Conservation (phyloP, 2,113 vertebrate genomes). For the Xiphophorus hellerii region DNA sequence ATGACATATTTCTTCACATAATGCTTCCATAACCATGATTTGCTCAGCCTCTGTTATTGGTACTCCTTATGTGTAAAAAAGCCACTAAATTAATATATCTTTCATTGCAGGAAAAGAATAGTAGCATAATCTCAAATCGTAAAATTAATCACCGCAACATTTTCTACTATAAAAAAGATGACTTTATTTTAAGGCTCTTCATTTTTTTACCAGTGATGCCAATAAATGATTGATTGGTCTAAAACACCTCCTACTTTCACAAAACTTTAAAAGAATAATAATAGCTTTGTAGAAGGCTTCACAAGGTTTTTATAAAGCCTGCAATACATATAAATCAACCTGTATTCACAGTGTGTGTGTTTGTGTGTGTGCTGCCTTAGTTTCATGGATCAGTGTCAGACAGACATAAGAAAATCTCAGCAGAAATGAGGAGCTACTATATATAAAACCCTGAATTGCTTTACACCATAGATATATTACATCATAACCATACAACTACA, state of each 20-base stretch:
- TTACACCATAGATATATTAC: neutral
- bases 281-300: no score
- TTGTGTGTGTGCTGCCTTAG: neutral
- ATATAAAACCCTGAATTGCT: neutral
- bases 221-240: neutral
- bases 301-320: no score
- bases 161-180: neutral
- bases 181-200: neutral
- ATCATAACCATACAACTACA: neutral
- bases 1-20: neutral
- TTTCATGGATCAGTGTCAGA: conserved; percentile 1
- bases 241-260: no score
- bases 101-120: neutral
- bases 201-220: neutral
- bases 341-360: no score
- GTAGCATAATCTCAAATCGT: neutral
- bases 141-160: neutral
- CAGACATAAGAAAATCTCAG: neutral
- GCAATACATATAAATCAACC: no score
- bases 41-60: neutral
- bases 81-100: neutral
- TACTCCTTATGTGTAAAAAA: neutral
- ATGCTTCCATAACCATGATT: no score
- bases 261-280: no score
- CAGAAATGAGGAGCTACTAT: neutral